phyloP scores from a whole-genome alignment of 2,113 vertebrate species.

The Clupea harengus region DNA sequence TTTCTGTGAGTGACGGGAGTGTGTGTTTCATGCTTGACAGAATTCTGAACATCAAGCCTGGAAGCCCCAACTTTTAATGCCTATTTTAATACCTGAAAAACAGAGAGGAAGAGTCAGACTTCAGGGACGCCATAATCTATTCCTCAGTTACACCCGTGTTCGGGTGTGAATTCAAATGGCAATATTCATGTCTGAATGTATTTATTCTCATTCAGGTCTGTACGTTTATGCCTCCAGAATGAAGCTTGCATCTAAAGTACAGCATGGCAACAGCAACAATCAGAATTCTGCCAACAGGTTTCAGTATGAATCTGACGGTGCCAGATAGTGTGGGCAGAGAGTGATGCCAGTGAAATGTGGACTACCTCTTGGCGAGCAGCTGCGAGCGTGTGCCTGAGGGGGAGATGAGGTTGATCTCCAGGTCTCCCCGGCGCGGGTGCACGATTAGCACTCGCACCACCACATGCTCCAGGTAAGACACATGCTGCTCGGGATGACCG shows the following conservation, averaged over 20 bases:
- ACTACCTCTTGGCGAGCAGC: conserved; percentile 83
- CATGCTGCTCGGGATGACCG: conserved; percentile 71
- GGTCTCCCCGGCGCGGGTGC: conserved; percentile 85
- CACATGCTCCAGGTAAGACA: conserved; percentile 84
- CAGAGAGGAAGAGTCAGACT: background rate
- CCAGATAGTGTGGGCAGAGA: background rate
- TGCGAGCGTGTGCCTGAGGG: conserved; percentile 85
- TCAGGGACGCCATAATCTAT: background rate
- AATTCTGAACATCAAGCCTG: conserved; percentile 13
- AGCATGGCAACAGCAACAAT: conserved; percentile 12
- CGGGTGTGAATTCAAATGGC: background rate
- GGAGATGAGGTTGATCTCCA: conserved; percentile 86
- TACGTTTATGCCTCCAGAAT: background rate
- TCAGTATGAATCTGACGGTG: background rate
- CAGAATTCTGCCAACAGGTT: background rate
- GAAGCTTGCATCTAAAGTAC: background rate
- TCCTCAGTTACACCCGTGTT: background rate
- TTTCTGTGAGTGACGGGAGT: conserved; percentile 34
- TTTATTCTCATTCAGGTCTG: background rate
- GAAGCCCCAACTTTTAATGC: background rate
- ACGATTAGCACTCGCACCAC: conserved; percentile 77
- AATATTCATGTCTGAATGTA: background rate
- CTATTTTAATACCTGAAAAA: background rate
- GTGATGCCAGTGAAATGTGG: background rate
- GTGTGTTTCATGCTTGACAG: conserved; percentile 35